Conservation (phyloP, 2,113 vertebrate species). For the Misgurnus mizolepis region DNA sequence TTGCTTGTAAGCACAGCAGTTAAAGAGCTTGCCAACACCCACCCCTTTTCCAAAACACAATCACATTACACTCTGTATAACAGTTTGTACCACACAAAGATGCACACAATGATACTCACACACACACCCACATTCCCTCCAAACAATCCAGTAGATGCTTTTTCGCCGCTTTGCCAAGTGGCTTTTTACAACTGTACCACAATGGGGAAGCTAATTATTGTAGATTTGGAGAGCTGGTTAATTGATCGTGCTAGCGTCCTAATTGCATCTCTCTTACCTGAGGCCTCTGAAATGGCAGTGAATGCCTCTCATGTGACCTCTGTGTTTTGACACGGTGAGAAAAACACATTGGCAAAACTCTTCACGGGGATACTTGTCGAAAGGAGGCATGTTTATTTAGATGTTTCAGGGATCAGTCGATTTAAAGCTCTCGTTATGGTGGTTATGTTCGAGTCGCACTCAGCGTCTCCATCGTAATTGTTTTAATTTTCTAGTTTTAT, state of each 20-base stretch:
- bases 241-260: constrained; percentile 79
- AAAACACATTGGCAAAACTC: constrained; percentile 41
- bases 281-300: constrained; percentile 50
- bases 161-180: constrained; percentile 78
- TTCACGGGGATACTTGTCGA: constrained; percentile 53
- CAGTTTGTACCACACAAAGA: constrained; percentile 46
- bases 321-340: constrained; percentile 48
- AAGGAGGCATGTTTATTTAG: constrained; percentile 39
- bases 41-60: constrained; percentile 30
- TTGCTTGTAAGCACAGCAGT: constrained; percentile 41
- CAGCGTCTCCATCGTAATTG: background rate
- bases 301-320: constrained; percentile 53
- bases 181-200: constrained; percentile 77
- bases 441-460: background rate
- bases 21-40: constrained; percentile 48
- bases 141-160: constrained; percentile 76
- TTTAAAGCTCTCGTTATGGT: constrained; percentile 17
- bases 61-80: constrained; percentile 42
- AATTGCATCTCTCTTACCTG: constrained; percentile 77
- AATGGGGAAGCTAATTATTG: constrained; percentile 81
- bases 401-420: constrained; percentile 38
- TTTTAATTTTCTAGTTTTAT: background rate
- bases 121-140: constrained; percentile 58
- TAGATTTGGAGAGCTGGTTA: constrained; percentile 82
- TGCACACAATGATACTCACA: constrained; percentile 46